These are phyloP conservation scores for Passer domesticus DNA, from an alignment of 2,113 vertebrate genomes.

Conservation along the genomic window DNA sequence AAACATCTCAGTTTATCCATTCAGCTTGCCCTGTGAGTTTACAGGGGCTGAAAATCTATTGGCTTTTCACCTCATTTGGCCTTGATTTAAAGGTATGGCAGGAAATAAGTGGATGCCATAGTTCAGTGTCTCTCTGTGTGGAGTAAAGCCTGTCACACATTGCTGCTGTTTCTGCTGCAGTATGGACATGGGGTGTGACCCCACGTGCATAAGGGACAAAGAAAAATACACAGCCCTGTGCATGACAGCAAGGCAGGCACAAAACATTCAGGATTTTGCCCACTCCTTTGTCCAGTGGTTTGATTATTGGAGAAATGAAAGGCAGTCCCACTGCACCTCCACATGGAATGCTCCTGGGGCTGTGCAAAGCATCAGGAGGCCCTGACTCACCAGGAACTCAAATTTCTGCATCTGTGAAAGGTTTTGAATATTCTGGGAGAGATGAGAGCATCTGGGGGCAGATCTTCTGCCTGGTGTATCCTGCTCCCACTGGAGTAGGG, in stretches of 20 bases:
- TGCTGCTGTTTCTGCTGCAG: not conserved
- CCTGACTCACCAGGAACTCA: not conserved
- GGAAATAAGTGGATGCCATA: conserved; percentile 2
- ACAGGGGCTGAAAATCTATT: conserved; percentile 42
- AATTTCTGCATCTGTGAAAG: not conserved
- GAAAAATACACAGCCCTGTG: not conserved
- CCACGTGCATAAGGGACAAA: not conserved
- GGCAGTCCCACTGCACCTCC: not conserved
- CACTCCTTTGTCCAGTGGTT: not conserved
- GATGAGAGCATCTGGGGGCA: not conserved
- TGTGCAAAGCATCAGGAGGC: not conserved
- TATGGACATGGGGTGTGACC: not conserved
- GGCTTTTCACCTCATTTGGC: conserved; percentile 38
- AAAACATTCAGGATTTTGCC: not conserved
- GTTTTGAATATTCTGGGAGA: not conserved
- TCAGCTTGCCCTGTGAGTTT: conserved; percentile 44
- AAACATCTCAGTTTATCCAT: conserved; percentile 40
- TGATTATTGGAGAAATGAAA: not conserved
- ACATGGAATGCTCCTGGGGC: not conserved
- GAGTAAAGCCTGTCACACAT: not conserved
- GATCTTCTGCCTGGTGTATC: not conserved
- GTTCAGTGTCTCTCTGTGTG: not conserved
- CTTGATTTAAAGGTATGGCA: conserved; percentile 47
- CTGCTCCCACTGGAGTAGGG: not conserved
- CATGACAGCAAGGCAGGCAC: not conserved